Evolutionary conservation across 2,888 invertebrate species (phyloP).

Genomic region (Dorcus parallelipipedus): DNA sequence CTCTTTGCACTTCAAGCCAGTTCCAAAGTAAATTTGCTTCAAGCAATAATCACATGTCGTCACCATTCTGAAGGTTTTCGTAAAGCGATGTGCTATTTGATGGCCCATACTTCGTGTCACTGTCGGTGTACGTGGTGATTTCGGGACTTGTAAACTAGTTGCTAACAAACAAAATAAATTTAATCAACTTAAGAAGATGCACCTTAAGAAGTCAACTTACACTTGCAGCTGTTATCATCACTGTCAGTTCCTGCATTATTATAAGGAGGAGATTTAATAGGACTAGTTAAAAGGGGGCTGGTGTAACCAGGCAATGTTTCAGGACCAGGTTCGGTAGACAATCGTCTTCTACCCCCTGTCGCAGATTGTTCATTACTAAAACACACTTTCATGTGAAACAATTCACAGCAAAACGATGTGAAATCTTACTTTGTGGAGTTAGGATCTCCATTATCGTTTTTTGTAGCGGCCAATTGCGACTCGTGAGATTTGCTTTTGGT

Average conservation of each 20-base stretch:
- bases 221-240: constrained; percentile 54
- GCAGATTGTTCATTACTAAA: constrained; percentile 40
- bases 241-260: constrained; percentile 47
- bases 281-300: constrained; percentile 54
- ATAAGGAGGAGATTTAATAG: constrained; percentile 60
- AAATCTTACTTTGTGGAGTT: constrained; percentile 39
- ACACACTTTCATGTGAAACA: constrained; percentile 17
- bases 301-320: constrained; percentile 49
- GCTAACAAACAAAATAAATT: constrained; percentile 35
- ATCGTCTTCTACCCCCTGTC: constrained; percentile 50
- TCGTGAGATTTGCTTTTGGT: constrained; percentile 92
- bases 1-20: constrained; percentile 86
- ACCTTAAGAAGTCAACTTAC: constrained; percentile 30
- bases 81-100: constrained; percentile 86
- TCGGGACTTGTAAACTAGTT: constrained; percentile 57
- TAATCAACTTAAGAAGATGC: background rate
- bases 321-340: constrained; percentile 61
- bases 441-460: constrained; percentile 54
- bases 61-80: constrained; percentile 83
- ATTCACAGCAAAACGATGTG: background rate
- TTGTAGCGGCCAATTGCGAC: constrained; percentile 74
- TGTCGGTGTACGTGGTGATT: constrained; percentile 52
- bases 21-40: constrained; percentile 57
- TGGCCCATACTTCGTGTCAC: constrained; percentile 76
- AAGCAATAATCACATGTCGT: constrained; percentile 88